Evolutionary conservation across 2,797 vertebrate genomes (phyloP).

Genomic region (Anas bernieri): DNA sequence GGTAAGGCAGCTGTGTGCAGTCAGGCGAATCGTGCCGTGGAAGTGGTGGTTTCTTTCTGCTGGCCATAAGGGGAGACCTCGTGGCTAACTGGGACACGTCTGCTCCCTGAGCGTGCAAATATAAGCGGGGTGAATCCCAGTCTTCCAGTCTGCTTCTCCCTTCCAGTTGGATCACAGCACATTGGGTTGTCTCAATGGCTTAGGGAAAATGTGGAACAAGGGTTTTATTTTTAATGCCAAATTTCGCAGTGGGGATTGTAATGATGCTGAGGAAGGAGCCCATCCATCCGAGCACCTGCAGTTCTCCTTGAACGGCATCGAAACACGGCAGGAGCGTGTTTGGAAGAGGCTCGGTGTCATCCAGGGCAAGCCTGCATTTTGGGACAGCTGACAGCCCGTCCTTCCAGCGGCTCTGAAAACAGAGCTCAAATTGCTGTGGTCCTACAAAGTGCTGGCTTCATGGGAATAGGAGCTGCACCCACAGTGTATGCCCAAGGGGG

Average conservation of each 20-base stretch:
- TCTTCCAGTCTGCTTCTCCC: background rate
- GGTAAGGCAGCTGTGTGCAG: background rate
- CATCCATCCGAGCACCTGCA: accelerated
- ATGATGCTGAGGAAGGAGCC: background rate
- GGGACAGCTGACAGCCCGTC: background rate
- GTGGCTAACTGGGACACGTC: background rate
- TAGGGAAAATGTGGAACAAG: background rate
- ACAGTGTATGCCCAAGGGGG: background rate
- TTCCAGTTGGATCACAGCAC: background rate
- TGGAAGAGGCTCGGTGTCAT: background rate
- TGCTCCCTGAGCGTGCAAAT: background rate
- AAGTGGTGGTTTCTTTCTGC: background rate
- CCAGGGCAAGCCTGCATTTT: background rate
- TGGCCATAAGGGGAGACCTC: constrained; percentile 22
- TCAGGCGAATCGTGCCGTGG: background rate
- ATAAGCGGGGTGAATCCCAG: background rate
- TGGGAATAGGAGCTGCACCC: background rate
- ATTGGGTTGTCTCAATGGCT: background rate
- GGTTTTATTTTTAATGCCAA: background rate
- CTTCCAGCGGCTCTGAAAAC: background rate
- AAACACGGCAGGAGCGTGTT: accelerated
- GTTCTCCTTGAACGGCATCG: background rate
- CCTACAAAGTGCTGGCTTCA: background rate
- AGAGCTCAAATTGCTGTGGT: accelerated
- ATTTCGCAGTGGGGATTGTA: background rate